phyloP scores from a whole-genome alignment of 2,888 invertebrate species.

The Chalcis sispes region DNA sequence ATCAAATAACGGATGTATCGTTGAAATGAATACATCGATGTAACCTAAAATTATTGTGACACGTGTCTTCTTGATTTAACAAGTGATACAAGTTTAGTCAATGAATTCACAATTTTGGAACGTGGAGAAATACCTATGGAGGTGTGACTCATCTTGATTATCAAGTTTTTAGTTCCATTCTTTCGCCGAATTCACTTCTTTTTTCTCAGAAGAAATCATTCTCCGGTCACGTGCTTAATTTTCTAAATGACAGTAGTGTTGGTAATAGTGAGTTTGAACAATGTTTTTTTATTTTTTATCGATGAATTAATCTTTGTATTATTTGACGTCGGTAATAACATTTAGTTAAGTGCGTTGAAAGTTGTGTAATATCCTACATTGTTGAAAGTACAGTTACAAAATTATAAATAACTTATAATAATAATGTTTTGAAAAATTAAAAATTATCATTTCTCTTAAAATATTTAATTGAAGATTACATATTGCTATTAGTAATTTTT shows the following conservation, averaged over 20 bases:
- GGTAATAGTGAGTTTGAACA: slow-evolving; percentile 34
- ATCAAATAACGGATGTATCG: slow-evolving; percentile 21
- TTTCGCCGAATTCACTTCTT: slow-evolving; percentile 11
- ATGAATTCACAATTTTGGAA: neutral
- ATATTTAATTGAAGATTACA: no score
- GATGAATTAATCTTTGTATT: neutral
- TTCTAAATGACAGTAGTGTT: neutral
- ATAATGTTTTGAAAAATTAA: no score
- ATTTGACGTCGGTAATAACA: no score
- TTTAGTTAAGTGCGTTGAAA: no score
- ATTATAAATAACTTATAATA: no score
- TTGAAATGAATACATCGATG: slow-evolving; percentile 1
- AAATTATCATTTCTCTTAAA: no score
- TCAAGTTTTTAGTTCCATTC: neutral
- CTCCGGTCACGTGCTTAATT: slow-evolving; percentile 33
- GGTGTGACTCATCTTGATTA: neutral
- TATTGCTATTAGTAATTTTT: no score
- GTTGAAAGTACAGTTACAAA: no score
- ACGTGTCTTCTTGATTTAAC: neutral
- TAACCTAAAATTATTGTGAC: slow-evolving; percentile 27
- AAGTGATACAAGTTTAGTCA: neutral
- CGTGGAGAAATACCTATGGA: no score
- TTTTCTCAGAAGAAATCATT: slow-evolving; percentile 13
- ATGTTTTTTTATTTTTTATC: neutral
- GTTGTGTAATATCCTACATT: no score